phyloP scores from a whole-genome alignment of 2,888 invertebrate genomes.

The Stenchaetothrips biformis region DNA sequence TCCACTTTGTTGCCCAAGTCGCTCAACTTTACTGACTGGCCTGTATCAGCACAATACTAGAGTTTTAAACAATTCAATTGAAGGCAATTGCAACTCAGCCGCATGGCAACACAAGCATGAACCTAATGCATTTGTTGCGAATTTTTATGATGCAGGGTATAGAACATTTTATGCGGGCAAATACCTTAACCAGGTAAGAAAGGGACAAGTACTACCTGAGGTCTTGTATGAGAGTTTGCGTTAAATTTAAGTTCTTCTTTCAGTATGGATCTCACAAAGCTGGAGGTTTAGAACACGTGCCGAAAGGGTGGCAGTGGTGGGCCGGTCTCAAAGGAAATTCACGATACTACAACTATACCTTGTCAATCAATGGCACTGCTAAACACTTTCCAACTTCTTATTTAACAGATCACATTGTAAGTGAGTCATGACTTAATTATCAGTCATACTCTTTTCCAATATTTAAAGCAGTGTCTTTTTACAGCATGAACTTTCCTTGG shows the following conservation, averaged over 20 bases:
- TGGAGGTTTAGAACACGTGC: conserved; percentile 64
- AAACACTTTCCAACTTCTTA: conserved; percentile 62
- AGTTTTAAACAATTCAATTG: conserved; percentile 70
- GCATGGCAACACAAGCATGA: conserved; percentile 65
- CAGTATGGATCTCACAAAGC: conserved; percentile 58
- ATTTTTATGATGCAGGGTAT: conserved; percentile 62
- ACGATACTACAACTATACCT: conserved; percentile 81
- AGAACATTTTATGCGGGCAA: conserved; percentile 89
- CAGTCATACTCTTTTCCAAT: no score
- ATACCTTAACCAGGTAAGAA: conserved; percentile 77
- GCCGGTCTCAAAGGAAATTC: conserved; percentile 86
- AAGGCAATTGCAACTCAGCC: conserved; percentile 69
- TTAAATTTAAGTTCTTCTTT: conserved; percentile 37
- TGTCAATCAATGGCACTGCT: conserved; percentile 73
- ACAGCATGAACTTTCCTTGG: not conserved
- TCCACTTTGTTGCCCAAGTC: conserved; percentile 85
- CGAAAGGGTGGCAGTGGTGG: conserved; percentile 84
- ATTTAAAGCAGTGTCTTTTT: conserved; percentile 18
- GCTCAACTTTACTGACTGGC: conserved; percentile 81
- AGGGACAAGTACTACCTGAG: not conserved
- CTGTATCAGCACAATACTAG: conserved; percentile 76
- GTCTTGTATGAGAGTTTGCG: no score
- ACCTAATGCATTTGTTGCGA: conserved; percentile 60
- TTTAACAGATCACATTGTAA: conserved; percentile 79
- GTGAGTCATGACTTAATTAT: conserved; percentile 39